These are phyloP conservation scores for Eulacestoma nigropectus DNA, from an alignment of 2,113 vertebrate species.

Conservation along the genomic window DNA sequence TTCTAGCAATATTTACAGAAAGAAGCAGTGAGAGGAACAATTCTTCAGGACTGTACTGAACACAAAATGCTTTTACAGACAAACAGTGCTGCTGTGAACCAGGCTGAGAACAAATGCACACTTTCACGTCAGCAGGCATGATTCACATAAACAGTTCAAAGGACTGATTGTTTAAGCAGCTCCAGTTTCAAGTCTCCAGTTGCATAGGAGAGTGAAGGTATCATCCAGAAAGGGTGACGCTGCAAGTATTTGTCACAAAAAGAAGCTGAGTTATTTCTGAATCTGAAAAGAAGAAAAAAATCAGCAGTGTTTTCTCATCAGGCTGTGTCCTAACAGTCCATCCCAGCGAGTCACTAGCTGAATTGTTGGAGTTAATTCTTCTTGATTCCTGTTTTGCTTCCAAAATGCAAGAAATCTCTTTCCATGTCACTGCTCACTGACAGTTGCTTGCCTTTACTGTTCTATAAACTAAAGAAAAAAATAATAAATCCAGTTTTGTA, in stretches of 20 bases:
- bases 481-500: not conserved
- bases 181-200: slow-evolving; percentile 45
- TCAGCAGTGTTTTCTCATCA: not conserved
- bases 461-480: not conserved
- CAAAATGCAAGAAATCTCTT: not conserved
- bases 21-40: not conserved
- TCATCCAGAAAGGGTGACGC: not conserved
- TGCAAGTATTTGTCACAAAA: slow-evolving; percentile 31
- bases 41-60: slow-evolving; percentile 10
- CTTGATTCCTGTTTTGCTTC: not conserved
- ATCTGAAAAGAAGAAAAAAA: not conserved
- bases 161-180: slow-evolving; percentile 28
- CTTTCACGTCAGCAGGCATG: not conserved
- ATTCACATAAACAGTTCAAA: slow-evolving; percentile 28
- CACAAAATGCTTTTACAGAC: slow-evolving; percentile 37
- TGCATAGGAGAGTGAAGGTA: not conserved
- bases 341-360: not conserved
- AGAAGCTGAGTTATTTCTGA: slow-evolving; percentile 27
- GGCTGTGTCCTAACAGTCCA: slow-evolving; percentile 43
- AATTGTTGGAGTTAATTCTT: not conserved
- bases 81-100: slow-evolving; percentile 30
- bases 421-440: not conserved
- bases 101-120: not conserved
- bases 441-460: slow-evolving; percentile 13
- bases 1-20: slow-evolving; percentile 38